Evolutionary conservation across 2,797 vertebrate species (phyloP), one percentile per base, ranked within the genome.

Genomic region (Fundulus diaphanus): DNA sequence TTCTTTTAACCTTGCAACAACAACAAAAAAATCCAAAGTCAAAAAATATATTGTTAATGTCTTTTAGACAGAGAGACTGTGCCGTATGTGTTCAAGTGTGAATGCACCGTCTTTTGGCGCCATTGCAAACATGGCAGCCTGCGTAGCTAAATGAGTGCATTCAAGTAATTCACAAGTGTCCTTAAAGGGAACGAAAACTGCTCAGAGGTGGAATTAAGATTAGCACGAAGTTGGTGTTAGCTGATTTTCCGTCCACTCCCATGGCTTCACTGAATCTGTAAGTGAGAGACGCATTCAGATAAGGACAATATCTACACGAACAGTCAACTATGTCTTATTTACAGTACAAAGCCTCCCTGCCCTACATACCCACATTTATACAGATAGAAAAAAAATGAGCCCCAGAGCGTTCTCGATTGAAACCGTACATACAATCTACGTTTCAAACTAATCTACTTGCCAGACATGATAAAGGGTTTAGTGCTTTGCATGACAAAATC

Each of bases 381-480:
- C 69, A 61, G 84, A 87, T 81, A 85, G 72, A 90, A 86, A 90
- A 86, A 93, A 89, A 83, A 85, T 33, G 18, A 85, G 56, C 52
- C 76, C 74, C 78, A 77, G 77, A 87, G 77, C 76, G 76, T 85
- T 86, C 18, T 73, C 3, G 24, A 78, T 73, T 85, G 72, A 86
- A 76, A 85, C 61, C 77, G 74, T 51, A 81, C 73, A 82, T 70
- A 76, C 68, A 77, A 16, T 42, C 63, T 65, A n/a, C 15, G 22
- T 40, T 66, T 70, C 35, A 81, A 85, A 20, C 70, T 78, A 84
- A 69, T 75, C 84, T 81, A 82, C 77, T 71, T 73, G 66, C 74
- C 67, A 83, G 67, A 87, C 70, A 82, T 56, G 37, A 85, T 89
- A 88, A 92, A 88, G 77, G 81, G 85, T 88, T 92, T 70, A 81